A percentile compares a stretch with the other conserved stretches of the same genome.
Evolutionary conservation across 2,797 vertebrate species (phyloP).

Genomic region (Antrozous pallidus): DNA sequence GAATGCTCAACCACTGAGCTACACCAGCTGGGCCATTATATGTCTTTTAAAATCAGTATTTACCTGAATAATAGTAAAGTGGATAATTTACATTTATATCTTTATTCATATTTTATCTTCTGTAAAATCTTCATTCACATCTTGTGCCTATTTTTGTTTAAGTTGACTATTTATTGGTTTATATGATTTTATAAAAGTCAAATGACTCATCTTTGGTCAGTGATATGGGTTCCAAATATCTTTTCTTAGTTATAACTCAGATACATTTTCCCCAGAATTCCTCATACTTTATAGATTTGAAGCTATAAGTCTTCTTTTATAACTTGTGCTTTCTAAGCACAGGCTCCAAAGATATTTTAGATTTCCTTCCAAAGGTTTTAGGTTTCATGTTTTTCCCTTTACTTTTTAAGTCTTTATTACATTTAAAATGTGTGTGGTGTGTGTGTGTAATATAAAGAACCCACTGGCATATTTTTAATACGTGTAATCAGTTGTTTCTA

Average conservation of each 20-base stretch:
- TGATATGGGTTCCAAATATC: background rate
- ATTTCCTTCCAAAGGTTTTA: background rate
- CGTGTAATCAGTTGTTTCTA: background rate
- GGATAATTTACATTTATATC: background rate
- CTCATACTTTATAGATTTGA: background rate
- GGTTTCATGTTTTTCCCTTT: background rate
- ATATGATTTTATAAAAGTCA: background rate
- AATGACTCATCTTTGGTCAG: background rate
- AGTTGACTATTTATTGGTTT: background rate
- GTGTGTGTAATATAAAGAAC: background rate
- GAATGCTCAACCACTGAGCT: no score
- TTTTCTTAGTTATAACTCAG: background rate
- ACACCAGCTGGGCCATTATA: no score
- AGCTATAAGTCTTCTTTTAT: background rate
- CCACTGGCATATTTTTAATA: background rate
- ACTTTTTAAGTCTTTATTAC: background rate
- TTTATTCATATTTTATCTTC: constrained; percentile 14
- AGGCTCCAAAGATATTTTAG: background rate
- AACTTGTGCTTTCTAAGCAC: background rate
- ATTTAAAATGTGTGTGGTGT: background rate
- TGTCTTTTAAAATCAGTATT: background rate
- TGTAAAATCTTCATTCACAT: background rate
- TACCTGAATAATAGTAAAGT: background rate
- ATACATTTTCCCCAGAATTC: background rate
- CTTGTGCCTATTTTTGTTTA: background rate